Evolutionary conservation across 64 coral and sea anemone species (phyloP).

Genomic region (Trachythela sp.): DNA sequence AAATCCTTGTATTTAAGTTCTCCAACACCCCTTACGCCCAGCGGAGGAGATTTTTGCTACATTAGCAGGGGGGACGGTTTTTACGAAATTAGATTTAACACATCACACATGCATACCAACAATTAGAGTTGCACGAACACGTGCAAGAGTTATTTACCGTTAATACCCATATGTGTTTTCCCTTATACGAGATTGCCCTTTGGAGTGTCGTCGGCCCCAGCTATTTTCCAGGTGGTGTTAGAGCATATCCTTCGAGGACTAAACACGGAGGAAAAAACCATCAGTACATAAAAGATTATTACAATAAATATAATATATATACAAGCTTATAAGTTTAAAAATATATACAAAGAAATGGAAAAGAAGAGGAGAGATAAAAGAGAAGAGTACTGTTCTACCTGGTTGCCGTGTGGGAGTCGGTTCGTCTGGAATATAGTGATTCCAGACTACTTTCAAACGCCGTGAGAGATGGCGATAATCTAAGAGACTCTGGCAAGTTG

Average conservation of each 20-base stretch:
- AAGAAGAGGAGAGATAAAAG: too few species aligned
- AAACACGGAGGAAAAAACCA: too few species aligned
- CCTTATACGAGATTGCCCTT: background rate
- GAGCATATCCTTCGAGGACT: background rate
- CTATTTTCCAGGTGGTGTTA: background rate
- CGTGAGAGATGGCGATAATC: too few species aligned
- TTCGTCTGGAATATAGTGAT: too few species aligned
- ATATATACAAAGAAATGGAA: too few species aligned
- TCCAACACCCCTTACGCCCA: background rate
- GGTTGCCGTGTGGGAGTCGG: too few species aligned
- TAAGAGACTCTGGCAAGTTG: too few species aligned
- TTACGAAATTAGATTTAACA: conserved; percentile 34
- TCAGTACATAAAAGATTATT: too few species aligned
- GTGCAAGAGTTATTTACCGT: background rate
- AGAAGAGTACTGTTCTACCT: too few species aligned
- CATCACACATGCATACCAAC: conserved; percentile 23
- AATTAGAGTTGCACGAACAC: conserved; percentile 11
- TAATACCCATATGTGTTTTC: background rate
- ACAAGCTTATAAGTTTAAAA: too few species aligned
- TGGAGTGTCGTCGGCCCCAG: conserved; percentile 4
- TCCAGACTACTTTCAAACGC: too few species aligned
- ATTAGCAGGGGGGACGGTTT: background rate
- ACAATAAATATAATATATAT: too few species aligned
- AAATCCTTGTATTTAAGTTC: background rate
- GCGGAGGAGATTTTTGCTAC: conserved; percentile 4